phyloP scores from a whole-genome alignment of 2,888 invertebrate species.

The Alcis repandata region DNA sequence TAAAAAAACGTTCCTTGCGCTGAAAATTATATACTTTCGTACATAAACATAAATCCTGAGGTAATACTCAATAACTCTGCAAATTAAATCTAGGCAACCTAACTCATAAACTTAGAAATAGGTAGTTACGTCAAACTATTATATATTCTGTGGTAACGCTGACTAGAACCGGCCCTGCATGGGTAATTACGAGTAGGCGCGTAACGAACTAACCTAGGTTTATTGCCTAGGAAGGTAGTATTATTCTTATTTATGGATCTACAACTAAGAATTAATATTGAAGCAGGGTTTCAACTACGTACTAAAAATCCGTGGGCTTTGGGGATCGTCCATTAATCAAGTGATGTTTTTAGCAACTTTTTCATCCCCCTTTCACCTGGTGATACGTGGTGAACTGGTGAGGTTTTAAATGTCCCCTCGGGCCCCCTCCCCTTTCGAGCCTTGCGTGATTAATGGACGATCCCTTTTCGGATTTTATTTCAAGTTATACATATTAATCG shows the following conservation, averaged over 20 bases:
- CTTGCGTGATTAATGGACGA: too few relatives aligned
- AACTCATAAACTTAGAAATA: conserved; percentile 1
- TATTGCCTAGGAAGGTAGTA: background rate
- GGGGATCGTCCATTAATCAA: too few relatives aligned
- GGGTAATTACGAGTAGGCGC: background rate
- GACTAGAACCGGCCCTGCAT: background rate
- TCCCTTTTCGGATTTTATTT: too few relatives aligned
- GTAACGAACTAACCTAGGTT: background rate
- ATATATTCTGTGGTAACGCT: background rate
- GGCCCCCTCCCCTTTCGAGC: too few relatives aligned
- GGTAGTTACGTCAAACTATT: too few relatives aligned
- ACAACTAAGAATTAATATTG: background rate
- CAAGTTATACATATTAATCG: too few relatives aligned
- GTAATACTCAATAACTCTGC: background rate
- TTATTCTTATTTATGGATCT: background rate
- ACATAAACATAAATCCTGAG: background rate
- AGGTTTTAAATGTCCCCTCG: too few relatives aligned
- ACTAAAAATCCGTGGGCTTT: too few relatives aligned
- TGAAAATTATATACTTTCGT: background rate
- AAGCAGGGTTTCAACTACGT: too few relatives aligned
- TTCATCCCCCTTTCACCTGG: too few relatives aligned
- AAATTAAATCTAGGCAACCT: background rate
- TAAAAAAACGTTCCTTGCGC: background rate
- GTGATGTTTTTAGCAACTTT: too few relatives aligned
- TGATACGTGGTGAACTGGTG: too few relatives aligned